phyloP scores from a whole-genome alignment of 1,140 invertebrate genomes.

The Propsilocerus akamusi region DNA sequence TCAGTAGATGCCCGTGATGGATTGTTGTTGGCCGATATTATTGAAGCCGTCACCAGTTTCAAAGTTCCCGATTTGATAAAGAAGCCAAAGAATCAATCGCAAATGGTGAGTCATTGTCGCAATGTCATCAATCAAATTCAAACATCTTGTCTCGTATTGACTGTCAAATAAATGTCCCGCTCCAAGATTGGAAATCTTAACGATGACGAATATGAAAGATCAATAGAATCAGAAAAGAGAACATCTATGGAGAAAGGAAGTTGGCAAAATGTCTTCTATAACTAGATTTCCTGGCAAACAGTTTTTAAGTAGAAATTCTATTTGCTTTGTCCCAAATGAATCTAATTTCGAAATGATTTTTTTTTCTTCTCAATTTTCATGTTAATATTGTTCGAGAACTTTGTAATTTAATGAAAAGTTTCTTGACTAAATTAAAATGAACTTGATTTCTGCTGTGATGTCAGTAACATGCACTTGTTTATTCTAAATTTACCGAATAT shows the following conservation, averaged over 20 bases:
- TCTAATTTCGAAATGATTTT: no score
- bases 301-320: no score
- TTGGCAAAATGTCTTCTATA: background rate
- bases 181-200: background rate
- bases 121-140: background rate
- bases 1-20: conserved; percentile 77
- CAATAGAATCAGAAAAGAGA: background rate
- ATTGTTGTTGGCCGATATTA: conserved; percentile 65
- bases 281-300: background rate
- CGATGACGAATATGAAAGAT: no score
- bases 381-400: no score
- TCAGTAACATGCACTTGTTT: no score
- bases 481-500: no score
- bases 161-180: background rate
- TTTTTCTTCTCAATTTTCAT: no score
- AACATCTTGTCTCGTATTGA: background rate
- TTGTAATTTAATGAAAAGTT: no score
- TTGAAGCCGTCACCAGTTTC: conserved; percentile 75
- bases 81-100: conserved; percentile 60
- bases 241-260: background rate
- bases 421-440: no score
- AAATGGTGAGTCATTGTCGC: conserved; percentile 54
- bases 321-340: no score
- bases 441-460: no score
- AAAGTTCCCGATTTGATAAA: conserved; percentile 64